Conservation (phyloP, 64 coral and sea anemone species). For the Anthopleura sola region DNA sequence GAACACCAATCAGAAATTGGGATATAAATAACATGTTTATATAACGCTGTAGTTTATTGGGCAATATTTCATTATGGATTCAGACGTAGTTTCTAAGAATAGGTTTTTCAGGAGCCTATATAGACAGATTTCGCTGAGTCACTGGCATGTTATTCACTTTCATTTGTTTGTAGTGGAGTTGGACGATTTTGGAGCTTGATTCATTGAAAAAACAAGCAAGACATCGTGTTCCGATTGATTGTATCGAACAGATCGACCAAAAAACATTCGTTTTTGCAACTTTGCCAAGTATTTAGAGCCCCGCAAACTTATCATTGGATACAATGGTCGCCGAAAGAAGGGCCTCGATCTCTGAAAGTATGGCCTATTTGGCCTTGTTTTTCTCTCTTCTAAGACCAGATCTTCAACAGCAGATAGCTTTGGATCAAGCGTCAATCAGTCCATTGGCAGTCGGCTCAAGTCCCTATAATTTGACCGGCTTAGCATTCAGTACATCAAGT, state of each 20-base stretch:
- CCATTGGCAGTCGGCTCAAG: slow-evolving; percentile 3
- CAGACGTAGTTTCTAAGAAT: slow-evolving; percentile 37
- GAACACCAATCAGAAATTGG: slow-evolving; percentile 28
- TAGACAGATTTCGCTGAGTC: slow-evolving; percentile 20
- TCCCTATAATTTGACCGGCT: slow-evolving; percentile 49
- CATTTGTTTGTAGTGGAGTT: not conserved
- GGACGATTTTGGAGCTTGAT: not conserved
- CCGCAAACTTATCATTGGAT: not conserved
- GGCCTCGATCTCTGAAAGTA: slow-evolving; percentile 23
- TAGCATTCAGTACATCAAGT: slow-evolving; percentile 16
- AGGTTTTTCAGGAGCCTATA: not conserved
- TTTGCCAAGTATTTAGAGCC: not conserved
- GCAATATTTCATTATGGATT: not conserved
- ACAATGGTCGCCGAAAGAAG: slow-evolving; percentile 39
- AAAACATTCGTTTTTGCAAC: too few relatives aligned
- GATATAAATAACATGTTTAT: not conserved
- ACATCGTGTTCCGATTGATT: not conserved
- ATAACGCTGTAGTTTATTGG: slow-evolving; percentile 3
- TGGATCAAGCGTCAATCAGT: slow-evolving; percentile 35
- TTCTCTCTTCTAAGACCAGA: slow-evolving; percentile 72
- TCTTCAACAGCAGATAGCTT: slow-evolving; percentile 43
- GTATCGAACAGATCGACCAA: not conserved
- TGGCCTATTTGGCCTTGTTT: slow-evolving; percentile 48
- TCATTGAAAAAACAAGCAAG: not conserved
- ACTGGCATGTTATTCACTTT: slow-evolving; percentile 14